A percentile compares a stretch with the other conserved stretches of the same genome.
Conservation (phyloP, 2,888 invertebrate species). For the Chrysina gloriosa region DNA sequence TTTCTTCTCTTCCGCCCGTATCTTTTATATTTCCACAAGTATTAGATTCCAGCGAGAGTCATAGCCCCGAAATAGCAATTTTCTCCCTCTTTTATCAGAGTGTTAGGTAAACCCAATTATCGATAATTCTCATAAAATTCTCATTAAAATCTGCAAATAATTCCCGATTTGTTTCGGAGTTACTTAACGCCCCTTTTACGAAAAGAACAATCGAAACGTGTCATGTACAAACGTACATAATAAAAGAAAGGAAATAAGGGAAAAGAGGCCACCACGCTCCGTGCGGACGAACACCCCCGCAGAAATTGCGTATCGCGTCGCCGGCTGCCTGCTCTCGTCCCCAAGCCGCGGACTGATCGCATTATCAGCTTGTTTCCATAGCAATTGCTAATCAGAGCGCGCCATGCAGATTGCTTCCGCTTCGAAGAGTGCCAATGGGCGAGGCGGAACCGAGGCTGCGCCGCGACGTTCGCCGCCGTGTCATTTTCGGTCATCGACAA, state of each 20-base stretch:
- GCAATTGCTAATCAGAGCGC: slow-evolving; percentile 71
- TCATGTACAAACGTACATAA: neutral
- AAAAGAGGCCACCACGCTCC: neutral
- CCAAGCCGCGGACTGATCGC: slow-evolving; percentile 64
- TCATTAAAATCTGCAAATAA: no score
- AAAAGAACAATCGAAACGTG: neutral
- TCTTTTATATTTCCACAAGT: no score
- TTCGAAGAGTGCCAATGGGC: slow-evolving; percentile 62
- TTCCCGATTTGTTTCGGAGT: no score
- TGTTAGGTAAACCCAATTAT: no score
- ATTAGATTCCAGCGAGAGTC: no score
- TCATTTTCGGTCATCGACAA: slow-evolving; percentile 25
- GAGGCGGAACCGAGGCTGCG: slow-evolving; percentile 53
- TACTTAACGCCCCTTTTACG: no score
- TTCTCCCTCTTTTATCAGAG: no score
- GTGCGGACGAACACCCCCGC: slow-evolving; percentile 23
- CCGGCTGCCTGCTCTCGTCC: slow-evolving; percentile 45
- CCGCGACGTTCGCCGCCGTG: slow-evolving; percentile 33
- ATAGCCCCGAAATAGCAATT: no score
- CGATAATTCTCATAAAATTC: no score
- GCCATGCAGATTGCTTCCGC: slow-evolving; percentile 63
- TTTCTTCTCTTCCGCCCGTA: no score
- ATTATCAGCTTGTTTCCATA: slow-evolving; percentile 72
- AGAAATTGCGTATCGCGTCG: slow-evolving; percentile 43
- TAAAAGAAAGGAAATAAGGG: neutral